phyloP scores from a whole-genome alignment of 2,113 vertebrate genomes.

The Aphelocoma coerulescens region DNA sequence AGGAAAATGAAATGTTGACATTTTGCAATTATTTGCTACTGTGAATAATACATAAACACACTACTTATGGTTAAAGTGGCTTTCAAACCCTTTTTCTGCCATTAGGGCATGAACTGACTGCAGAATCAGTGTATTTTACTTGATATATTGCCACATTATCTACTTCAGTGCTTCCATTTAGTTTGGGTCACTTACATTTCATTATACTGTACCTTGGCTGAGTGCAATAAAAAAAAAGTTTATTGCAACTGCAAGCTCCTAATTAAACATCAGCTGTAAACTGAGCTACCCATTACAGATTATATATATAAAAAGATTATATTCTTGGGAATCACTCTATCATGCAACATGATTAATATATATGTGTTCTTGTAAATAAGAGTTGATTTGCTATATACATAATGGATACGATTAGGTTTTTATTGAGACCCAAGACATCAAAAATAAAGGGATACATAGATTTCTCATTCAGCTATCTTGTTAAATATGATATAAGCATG shows the following conservation, averaged over 20 bases:
- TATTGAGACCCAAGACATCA: constrained; percentile 26
- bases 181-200: constrained; percentile 53
- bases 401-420: constrained; percentile 46
- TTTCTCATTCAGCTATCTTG: neutral
- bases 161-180: constrained; percentile 39
- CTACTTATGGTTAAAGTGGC: constrained; percentile 68
- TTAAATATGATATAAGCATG: constrained; percentile 6
- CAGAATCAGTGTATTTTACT: constrained; percentile 39
- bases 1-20: constrained; percentile 78
- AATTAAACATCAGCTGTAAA: constrained; percentile 67
- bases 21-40: constrained; percentile 76
- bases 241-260: constrained; percentile 60
- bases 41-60: constrained; percentile 77
- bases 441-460: constrained; percentile 14
- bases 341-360: constrained; percentile 48
- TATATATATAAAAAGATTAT: constrained; percentile 54
- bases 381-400: constrained; percentile 30
- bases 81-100: constrained; percentile 65
- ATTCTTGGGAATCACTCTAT: constrained; percentile 52
- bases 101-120: constrained; percentile 61
- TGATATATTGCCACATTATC: constrained; percentile 40
- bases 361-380: constrained; percentile 40
- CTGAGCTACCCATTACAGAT: constrained; percentile 53
- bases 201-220: constrained; percentile 49
- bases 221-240: constrained; percentile 56